phyloP scores from a whole-genome alignment of 92 coral and sea anemone genomes.

The Phenganax stokvisi region DNA sequence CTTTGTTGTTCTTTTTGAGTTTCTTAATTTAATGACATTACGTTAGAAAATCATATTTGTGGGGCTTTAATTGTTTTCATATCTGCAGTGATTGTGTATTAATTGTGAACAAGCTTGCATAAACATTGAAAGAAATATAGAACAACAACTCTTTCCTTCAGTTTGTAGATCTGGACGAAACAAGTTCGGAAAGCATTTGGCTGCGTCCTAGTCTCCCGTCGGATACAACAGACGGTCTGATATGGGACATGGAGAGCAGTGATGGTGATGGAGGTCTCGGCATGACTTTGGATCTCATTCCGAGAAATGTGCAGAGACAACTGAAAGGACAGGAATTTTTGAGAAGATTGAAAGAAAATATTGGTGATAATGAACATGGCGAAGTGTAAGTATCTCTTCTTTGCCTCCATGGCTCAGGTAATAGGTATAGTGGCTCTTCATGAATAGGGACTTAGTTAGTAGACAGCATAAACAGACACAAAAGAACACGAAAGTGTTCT shows the following conservation, averaged over 20 bases:
- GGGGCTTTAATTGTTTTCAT: too few species aligned
- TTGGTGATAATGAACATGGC: constrained; percentile 49
- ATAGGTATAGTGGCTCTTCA: too few species aligned
- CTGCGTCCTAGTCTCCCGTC: constrained; percentile 13
- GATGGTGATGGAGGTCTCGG: constrained; percentile 30
- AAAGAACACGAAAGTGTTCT: too few species aligned
- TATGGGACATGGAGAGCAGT: constrained; percentile 42
- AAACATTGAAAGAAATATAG: too few species aligned
- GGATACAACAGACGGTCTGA: constrained; percentile 14
- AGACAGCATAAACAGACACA: too few species aligned
- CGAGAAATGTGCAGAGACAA: constrained; percentile 47
- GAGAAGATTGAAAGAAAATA: constrained; percentile 56
- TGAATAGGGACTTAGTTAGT: too few species aligned
- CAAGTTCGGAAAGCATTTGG: constrained; percentile 13
- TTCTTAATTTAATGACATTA: too few species aligned
- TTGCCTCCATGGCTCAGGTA: not conserved
- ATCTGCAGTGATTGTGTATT: too few species aligned
- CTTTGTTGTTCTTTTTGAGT: too few species aligned
- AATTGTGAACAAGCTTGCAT: too few species aligned
- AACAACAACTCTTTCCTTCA: not conserved
- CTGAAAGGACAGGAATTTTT: constrained; percentile 82
- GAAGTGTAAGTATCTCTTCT: constrained; percentile 26
- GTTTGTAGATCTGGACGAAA: constrained; percentile 13
- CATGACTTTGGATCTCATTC: constrained; percentile 36
- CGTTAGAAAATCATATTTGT: too few species aligned